Evolutionary conservation across 2,888 invertebrate species (phyloP), one percentile per base, ranked within the genome.

Genomic region (Hololepta plana): DNA sequence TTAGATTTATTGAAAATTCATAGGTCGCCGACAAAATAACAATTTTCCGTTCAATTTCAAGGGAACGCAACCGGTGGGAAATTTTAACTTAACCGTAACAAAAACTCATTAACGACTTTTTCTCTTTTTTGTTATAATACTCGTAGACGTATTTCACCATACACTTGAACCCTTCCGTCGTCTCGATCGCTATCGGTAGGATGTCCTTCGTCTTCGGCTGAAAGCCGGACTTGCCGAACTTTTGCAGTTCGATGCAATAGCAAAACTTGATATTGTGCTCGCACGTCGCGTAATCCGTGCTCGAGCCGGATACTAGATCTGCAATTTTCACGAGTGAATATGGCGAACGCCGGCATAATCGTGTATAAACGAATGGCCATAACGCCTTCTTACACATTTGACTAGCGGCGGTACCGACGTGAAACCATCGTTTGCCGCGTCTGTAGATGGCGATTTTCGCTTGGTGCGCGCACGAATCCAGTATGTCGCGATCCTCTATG

Each of bases 221-320:
- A 20, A 41, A 43, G 3, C 41, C 43, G 7, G 32, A 31, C 19
- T 30, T 32, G n/a, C 41, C 41, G 19, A 33, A 35, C 16, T 23
- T 31, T 14, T 40, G 36, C 8, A 43, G 29, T 28, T 43, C 41
- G 5, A 43, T 35, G 4, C 38, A 38, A 23, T 32, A 43, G 4
- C 34, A 25, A 29, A 41, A 43, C 29, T 41, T 42, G 15, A 43
- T 37, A 12, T 35, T 26, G 19, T 38, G 35, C 3, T 12, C 10
- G 4, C 37, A 36, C 27, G 37, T 34, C 2, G 36, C 40, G 17
- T 39, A 40, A 26, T 43, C 43, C 2, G 32, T 32, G 5, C 33
- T 35, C 12, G 34, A 32, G 5, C 42, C 42, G 2, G 37, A 32
- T 10, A 32, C 29, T 13, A 36, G 23, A 27, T 40, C 41, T 41